phyloP scores from a whole-genome alignment of 2,113 vertebrate species.

The Mohoua ochrocephala region DNA sequence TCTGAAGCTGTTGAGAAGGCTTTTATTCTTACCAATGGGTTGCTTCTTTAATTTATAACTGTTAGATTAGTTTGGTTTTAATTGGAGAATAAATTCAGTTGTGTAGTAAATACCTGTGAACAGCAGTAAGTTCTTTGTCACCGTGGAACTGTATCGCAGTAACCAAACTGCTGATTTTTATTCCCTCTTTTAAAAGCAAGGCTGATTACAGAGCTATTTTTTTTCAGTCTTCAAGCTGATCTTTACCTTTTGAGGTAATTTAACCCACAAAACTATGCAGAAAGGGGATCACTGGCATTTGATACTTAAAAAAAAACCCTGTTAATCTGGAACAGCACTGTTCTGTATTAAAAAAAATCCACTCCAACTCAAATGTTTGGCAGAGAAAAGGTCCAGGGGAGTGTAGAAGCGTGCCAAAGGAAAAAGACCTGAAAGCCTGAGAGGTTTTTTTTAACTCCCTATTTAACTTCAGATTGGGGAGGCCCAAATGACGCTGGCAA shows the following conservation, averaged over 20 bases:
- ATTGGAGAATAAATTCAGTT: neutral
- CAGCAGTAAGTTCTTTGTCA: neutral
- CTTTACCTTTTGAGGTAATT: neutral
- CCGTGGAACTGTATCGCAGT: neutral
- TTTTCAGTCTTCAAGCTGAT: neutral
- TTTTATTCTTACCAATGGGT: neutral
- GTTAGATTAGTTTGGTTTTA: neutral
- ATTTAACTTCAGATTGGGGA: neutral
- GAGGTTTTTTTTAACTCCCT: neutral
- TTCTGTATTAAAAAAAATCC: neutral
- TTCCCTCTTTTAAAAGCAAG: neutral
- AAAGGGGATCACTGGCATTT: neutral
- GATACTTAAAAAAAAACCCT: accelerated
- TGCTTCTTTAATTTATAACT: neutral
- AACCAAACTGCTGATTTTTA: neutral
- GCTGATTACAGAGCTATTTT: neutral
- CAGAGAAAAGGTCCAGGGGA: neutral
- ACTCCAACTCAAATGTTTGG: neutral
- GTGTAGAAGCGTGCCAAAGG: neutral
- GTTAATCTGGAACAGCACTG: neutral
- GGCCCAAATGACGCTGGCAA: neutral
- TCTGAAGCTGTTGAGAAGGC: neutral
- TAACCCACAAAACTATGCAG: neutral
- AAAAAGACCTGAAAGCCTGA: neutral
- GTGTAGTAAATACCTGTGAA: neutral